These are phyloP conservation scores for Pseudeuparius sepicola DNA, from an alignment of 2,888 invertebrate genomes.

Conservation along the genomic window DNA sequence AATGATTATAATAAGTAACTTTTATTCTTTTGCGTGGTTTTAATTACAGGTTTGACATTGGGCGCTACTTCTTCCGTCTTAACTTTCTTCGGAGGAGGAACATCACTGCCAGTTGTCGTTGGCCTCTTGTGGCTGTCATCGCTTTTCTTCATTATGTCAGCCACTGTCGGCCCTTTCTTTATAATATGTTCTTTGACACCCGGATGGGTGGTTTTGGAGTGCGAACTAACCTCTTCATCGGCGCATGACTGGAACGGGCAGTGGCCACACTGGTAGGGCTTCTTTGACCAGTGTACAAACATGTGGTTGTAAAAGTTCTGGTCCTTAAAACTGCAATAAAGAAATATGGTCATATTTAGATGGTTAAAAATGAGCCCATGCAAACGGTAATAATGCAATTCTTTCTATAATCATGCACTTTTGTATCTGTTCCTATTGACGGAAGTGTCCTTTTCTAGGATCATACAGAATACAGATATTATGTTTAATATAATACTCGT, in stretches of 20 bases:
- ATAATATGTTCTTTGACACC: conserved; percentile 10
- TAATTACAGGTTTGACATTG: neutral
- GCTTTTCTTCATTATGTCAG: conserved; percentile 13
- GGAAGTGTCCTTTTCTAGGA: too few relatives aligned
- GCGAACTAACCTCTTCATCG: conserved; percentile 30
- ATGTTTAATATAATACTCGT: too few relatives aligned
- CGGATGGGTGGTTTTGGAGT: conserved; percentile 23
- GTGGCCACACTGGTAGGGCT: conserved; percentile 39
- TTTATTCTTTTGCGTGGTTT: conserved; percentile 4
- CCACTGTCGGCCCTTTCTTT: conserved; percentile 21
- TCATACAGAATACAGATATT: too few relatives aligned
- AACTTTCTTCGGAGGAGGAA: conserved; percentile 4
- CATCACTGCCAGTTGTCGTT: conserved; percentile 5
- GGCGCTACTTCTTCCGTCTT: conserved; percentile 14
- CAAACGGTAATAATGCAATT: neutral
- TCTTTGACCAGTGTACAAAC: conserved; percentile 41
- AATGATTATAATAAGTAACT: too few relatives aligned
- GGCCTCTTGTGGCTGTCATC: conserved; percentile 16
- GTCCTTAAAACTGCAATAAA: too few relatives aligned
- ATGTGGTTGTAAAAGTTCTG: conserved; percentile 39
- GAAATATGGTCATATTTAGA: too few relatives aligned
- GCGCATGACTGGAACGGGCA: conserved; percentile 36
- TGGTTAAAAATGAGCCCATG: too few relatives aligned
- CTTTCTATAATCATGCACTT: too few relatives aligned
- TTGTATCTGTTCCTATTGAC: too few relatives aligned